Evolutionary conservation across 2,113 vertebrate species (phyloP).

Genomic region (Chrysemys picta): DNA sequence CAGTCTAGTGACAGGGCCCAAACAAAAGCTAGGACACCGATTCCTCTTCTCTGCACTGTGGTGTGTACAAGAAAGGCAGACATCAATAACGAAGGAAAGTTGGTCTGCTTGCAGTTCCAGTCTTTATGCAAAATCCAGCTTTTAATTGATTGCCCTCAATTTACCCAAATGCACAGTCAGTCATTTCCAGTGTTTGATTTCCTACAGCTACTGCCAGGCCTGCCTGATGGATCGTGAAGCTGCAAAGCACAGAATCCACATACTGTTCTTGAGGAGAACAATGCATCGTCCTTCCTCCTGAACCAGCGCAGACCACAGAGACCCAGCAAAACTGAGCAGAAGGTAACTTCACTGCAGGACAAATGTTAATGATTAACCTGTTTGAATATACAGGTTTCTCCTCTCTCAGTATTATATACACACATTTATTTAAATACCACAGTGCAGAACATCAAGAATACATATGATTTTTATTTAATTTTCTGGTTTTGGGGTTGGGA

Average conservation of each 20-base stretch:
- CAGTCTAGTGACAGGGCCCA: not conserved
- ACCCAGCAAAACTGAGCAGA: not conserved
- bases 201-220: not conserved
- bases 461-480: not conserved
- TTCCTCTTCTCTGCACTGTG: not conserved
- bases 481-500: not conserved
- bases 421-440: not conserved
- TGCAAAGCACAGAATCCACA: not conserved
- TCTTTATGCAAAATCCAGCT: not conserved
- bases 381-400: not conserved
- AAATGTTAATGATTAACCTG: not conserved
- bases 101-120: not conserved
- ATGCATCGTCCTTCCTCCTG: not conserved
- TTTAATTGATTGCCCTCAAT: not conserved
- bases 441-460: not conserved
- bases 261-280: slow-evolving; percentile 2
- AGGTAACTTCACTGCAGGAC: not conserved
- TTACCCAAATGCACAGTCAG: not conserved
- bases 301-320: not conserved
- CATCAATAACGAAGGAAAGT: not conserved
- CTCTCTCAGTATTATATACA: not conserved
- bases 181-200: not conserved
- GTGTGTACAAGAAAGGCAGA: not conserved
- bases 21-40: not conserved
- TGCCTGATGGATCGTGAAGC: not conserved